Evolutionary conservation across 2,113 vertebrate genomes (phyloP).

Genomic region (Mastomys coucha): DNA sequence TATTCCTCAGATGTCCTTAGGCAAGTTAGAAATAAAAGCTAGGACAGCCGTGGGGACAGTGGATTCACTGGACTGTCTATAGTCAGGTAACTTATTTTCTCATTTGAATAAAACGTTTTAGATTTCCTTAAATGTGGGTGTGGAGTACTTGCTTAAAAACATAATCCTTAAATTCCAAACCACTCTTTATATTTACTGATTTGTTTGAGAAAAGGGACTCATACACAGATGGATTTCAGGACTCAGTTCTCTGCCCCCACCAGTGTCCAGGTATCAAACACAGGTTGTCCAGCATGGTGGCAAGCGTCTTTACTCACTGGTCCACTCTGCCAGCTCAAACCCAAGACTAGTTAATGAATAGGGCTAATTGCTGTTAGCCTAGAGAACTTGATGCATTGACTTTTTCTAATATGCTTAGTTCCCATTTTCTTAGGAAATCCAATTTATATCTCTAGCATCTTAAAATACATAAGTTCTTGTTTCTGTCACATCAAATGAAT

Average conservation of each 20-base stretch:
- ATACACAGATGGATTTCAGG: not conserved
- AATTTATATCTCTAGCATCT: constrained; percentile 66
- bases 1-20: not conserved
- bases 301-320: not conserved
- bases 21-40: not conserved
- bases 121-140: constrained; percentile 11
- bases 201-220: not conserved
- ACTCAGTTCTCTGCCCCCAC: too few relatives aligned
- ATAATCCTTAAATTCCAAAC: not conserved
- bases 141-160: constrained; percentile 22
- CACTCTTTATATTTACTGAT: not conserved
- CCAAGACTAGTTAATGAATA: not conserved
- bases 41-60: not conserved
- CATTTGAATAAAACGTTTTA: constrained; percentile 14
- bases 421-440: constrained; percentile 52
- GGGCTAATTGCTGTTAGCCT: not conserved
- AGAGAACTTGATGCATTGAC: not conserved
- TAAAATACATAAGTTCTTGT: constrained; percentile 64
- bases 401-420: constrained; percentile 50
- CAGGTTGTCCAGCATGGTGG: not conserved
- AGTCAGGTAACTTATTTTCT: constrained; percentile 1
- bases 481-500: constrained; percentile 75
- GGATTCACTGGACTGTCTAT: not conserved
- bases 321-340: not conserved
- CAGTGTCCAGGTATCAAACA: not conserved